Conservation (phyloP, 2,113 vertebrate genomes). For the Seriola quinqueradiata region DNA sequence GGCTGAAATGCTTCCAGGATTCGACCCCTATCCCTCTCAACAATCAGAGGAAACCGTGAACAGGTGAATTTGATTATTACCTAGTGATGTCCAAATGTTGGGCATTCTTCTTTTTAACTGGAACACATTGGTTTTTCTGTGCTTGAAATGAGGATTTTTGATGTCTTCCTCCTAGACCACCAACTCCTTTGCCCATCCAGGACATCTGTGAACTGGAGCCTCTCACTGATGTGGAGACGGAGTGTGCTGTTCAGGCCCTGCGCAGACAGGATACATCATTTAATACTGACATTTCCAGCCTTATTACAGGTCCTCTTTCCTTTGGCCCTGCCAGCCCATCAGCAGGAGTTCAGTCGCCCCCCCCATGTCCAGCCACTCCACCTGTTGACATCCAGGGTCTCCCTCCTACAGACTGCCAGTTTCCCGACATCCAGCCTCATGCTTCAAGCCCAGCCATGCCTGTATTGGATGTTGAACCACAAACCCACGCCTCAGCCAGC, state of each 20-base stretch:
- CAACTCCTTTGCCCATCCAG: constrained; percentile 24
- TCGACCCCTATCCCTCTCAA: constrained; percentile 52
- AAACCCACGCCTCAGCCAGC: neutral
- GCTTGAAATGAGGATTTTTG: neutral
- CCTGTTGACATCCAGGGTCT: constrained; percentile 11
- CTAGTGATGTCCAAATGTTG: neutral
- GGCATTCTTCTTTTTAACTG: neutral
- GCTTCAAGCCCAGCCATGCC: constrained; percentile 51
- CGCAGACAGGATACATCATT: constrained; percentile 39
- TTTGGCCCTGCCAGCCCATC: constrained; percentile 11
- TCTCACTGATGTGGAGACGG: constrained; percentile 65
- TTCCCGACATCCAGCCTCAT: neutral
- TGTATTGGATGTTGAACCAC: constrained; percentile 42
- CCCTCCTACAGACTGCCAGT: neutral
- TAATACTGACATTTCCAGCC: neutral
- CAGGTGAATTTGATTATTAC: constrained; percentile 53
- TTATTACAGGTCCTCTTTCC: neutral
- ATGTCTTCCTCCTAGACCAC: constrained; percentile 48
- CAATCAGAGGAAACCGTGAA: constrained; percentile 41
- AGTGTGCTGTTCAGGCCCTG: constrained; percentile 62
- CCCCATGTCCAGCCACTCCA: constrained; percentile 10
- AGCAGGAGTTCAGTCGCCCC: constrained; percentile 11
- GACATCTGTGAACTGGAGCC: constrained; percentile 66
- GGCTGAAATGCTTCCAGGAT: constrained; percentile 77
- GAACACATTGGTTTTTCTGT: neutral